Evolutionary conservation across 2,888 invertebrate genomes (phyloP), one percentile per base, ranked within the genome.

Genomic region (Phyllotreta striolata): DNA sequence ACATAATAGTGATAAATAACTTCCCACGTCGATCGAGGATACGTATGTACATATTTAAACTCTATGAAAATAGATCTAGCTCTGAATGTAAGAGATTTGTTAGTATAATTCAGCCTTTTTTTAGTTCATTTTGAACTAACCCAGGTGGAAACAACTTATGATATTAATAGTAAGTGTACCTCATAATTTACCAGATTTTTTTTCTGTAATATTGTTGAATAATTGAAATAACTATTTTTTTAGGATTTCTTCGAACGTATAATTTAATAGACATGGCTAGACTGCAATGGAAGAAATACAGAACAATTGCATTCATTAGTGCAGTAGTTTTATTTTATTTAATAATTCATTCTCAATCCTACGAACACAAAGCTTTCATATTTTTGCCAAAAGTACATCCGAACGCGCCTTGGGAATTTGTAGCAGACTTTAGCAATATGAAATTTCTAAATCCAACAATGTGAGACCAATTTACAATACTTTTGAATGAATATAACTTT

Each of bases 351-450:
- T 74, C 77, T 9, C 76, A 76, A 66, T 74, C 70, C 43, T 81
- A 84, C 69, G 78, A 80, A 62, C 83, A 83, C 73, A 77, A 81
- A 74, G 79, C 81, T 67, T 84, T 85, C 70, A 82, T 82, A 55
- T 80, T 82, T 67, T 82, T 91, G 71, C 77, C 80, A 39, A 83
- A 87, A 70, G 80, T 85, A 0, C 83, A 84, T 73, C 86, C 91
- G 12, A 84, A 84, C 73, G 82, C 81, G 35, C 87, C 88, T 38
- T 91, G 91, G 90, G 89, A 90, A 78, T 90, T 85, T 79, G 86
- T 90, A n/a, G 88, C 90, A 0, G 91, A 91, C 80, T 91, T 91
- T 73, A 89, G 86, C 73, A 90, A 91, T 77, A 88, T 89, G 86
- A 86, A 86, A 73, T 82, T 84, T 69, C 81, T 91, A 37, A 90